phyloP scores from a whole-genome alignment of 2,113 vertebrate species.

The Capra hircus region DNA sequence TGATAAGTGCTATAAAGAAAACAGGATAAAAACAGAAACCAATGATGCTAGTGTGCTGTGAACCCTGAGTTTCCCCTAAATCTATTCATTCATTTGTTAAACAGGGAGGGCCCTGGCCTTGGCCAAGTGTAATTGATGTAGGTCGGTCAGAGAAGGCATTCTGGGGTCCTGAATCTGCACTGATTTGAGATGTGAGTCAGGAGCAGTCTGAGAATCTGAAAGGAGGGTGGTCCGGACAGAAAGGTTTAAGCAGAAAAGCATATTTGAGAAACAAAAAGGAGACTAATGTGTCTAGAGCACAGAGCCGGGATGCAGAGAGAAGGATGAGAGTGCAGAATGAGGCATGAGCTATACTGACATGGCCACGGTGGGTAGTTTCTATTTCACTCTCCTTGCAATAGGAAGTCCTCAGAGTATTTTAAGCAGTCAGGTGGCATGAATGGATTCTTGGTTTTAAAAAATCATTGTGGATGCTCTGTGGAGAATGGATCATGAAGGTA shows the following conservation, averaged over 20 bases:
- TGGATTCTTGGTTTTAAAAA: not conserved
- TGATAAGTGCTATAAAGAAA: not conserved
- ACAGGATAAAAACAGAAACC: not conserved
- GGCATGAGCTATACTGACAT: rapidly evolving
- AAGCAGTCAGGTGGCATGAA: not conserved
- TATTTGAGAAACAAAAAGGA: not conserved
- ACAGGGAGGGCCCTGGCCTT: not conserved
- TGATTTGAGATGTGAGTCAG: not conserved
- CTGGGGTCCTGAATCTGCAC: not conserved
- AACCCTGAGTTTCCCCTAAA: not conserved
- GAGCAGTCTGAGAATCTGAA: not conserved
- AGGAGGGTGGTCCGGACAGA: not conserved
- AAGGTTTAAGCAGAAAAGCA: not conserved
- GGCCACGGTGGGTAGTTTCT: not conserved
- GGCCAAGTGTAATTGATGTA: not conserved
- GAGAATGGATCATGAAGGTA: not conserved
- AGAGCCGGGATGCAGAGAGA: not conserved
- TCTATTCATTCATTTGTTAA: not conserved
- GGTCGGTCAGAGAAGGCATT: not conserved
- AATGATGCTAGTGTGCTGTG: not conserved
- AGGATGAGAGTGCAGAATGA: not conserved
- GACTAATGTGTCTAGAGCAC: rapidly evolving
- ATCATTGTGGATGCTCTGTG: not conserved
- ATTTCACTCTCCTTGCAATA: not conserved
- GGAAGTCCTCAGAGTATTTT: not conserved